phyloP scores from a whole-genome alignment of 2,888 invertebrate species.

The Campoplex capitator region DNA sequence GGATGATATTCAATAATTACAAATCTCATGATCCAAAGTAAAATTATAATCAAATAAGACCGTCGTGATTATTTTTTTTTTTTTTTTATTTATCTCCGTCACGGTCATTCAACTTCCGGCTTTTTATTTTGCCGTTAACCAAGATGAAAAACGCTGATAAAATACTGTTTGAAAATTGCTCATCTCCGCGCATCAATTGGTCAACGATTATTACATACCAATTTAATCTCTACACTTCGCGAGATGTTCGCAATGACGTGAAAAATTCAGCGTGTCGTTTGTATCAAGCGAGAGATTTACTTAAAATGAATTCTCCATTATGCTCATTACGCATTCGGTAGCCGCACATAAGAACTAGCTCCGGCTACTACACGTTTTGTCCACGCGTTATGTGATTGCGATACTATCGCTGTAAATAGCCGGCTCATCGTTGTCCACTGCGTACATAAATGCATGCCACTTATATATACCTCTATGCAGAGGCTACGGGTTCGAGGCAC shows the following conservation, averaged over 20 bases:
- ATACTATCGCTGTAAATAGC: slow-evolving; percentile 57
- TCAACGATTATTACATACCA: neutral
- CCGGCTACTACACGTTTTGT: slow-evolving; percentile 41
- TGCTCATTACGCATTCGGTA: slow-evolving; percentile 59
- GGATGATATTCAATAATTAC: slow-evolving; percentile 3
- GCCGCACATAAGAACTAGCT: slow-evolving; percentile 10
- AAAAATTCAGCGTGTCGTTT: slow-evolving; percentile 30
- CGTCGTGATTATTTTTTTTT: neutral
- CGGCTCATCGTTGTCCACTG: slow-evolving; percentile 44
- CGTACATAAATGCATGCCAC: slow-evolving; percentile 34
- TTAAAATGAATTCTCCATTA: slow-evolving; percentile 55
- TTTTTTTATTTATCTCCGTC: neutral
- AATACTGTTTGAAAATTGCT: neutral
- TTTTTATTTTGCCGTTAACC: neutral
- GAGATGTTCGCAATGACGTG: slow-evolving; percentile 5
- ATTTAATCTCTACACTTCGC: neutral
- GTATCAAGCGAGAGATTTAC: neutral
- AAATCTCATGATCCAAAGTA: neutral
- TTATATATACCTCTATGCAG: slow-evolving; percentile 20
- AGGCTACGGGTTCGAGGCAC: slow-evolving; percentile 25
- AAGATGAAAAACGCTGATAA: neutral
- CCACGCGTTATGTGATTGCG: slow-evolving; percentile 45
- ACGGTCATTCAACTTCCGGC: neutral
- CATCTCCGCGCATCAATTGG: neutral
- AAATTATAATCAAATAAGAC: neutral